Evolutionary conservation across 2,888 invertebrate species (phyloP), one percentile per base, ranked within the genome.

Genomic region (Xestia ashworthii): DNA sequence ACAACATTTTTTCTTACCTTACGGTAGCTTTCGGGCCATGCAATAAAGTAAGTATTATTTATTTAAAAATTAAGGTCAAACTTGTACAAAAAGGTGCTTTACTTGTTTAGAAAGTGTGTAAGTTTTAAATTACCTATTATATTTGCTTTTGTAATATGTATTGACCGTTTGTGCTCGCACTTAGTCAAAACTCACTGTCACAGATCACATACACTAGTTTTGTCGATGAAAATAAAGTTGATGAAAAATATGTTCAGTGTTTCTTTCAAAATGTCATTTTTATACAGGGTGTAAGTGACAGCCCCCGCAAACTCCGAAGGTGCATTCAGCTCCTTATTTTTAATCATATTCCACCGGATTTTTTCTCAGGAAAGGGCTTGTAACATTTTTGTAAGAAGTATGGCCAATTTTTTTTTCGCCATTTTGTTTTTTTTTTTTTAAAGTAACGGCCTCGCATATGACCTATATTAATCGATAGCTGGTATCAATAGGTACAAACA

Each of bases 221-320:
- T 89, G 87, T 90, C 88, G 83, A 90, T 85, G 84, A 88, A 87
- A 90, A 73, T 89, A 90, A 90, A 90, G 76, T 78, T 78, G 75
- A 86, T 87, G 74, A 82, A 87, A 87, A 77, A 58, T 25, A 19
- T 62, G 1, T 38, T 0, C 1, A 14, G 50, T 78, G 0, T 85
- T 78, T 38, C 66, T 76, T 62, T 14, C 6, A 19, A 41, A 14
- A 70, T 46, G 1, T 32, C 3, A 32, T 5, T 5, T 41, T 25
- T 44, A 44, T 11, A 44, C 41, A 8, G 41, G 41, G 41, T 41
- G 41, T 5, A 41, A 41, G 41, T 6, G 41, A 41, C 8, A 41
- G 41, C 6, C 41, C 41, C 41, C 41, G 32, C 32, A 6, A 9
- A 6, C 6, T 8, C 0, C 6, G 8, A 8, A 8, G 8, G 41